Base-by-base conservation (phyloP, 1,140 invertebrate species). In the Maniola jurtina region DNA sequence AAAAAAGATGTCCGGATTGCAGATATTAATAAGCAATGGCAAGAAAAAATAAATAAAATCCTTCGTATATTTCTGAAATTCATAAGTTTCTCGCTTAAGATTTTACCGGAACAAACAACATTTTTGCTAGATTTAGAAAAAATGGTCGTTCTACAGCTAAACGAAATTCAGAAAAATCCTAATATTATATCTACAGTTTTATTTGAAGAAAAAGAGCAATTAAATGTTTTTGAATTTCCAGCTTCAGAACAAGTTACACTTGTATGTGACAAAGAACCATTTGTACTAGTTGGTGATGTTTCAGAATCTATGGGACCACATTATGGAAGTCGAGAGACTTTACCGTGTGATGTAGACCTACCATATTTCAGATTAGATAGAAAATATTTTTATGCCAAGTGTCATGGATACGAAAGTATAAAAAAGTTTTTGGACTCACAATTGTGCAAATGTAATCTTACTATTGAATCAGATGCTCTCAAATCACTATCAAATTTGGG, bases 81-180 rank as follows among this genome's bases (percentile, higher is more conserved):
- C 71, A 80, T 88, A 11, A 83, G 83, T 71, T 90, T 85, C 66
- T 80, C 80, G 61, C 64, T 90, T 25, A 84, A 88, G 62, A 56
- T 90, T 36, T 66, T 90, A 61, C 88, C 88, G 36, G 86, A 90
- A 77, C 88, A 90, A 74, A 68, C 83, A 34, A 80, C 79, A 4
- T 90, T 90, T 71, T 75, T 90, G 45, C 66, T 90, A 34, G 79
- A 90, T 54, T 77, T 90, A 64, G 75, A 89, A 76, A 88, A 83
- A 64, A 78, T 90, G 76, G 74, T 88, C 16, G 70, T 87, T 40
- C 74, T 90, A 52, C 88, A 90, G 70, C 59, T 90, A 54, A 83
- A 85, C 64, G 86, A 90, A 77, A 80, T 89, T 9, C 75, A 83
- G 78, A 83, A 75, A 62, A 65, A 58, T 66, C 81, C 55, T 8